A percentile compares a stretch with the other conserved stretches of the same genome.
Conservation (phyloP, 2,113 vertebrate genomes). For the Opisthocomus hoazin region DNA sequence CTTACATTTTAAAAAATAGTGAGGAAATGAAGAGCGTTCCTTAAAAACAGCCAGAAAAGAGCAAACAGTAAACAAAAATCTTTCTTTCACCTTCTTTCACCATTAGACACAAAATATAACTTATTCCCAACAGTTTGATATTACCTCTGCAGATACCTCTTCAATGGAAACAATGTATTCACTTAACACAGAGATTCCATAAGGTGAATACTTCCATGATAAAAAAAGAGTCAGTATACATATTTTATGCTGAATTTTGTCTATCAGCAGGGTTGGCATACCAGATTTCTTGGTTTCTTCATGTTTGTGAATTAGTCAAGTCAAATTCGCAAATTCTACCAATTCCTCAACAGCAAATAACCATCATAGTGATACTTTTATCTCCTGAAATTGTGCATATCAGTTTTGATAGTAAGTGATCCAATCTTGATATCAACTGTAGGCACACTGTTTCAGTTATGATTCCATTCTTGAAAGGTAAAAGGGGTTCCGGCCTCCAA, state of each 20-base stretch:
- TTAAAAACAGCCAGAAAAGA: background rate
- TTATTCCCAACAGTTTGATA: background rate
- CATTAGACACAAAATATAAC: background rate
- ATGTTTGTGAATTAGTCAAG: background rate
- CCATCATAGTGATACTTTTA: background rate
- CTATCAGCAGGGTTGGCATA: background rate
- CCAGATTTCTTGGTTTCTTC: background rate
- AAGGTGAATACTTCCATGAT: background rate
- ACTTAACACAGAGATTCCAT: background rate
- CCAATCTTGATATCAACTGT: background rate
- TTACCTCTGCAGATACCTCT: background rate
- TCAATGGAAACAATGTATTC: background rate
- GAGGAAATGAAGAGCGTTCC: background rate
- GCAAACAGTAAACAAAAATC: background rate
- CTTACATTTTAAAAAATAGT: background rate
- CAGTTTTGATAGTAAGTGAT: background rate
- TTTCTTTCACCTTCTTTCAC: background rate
- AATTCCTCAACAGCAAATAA: background rate
- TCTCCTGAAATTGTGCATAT: background rate
- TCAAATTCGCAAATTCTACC: background rate
- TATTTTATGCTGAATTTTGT: background rate
- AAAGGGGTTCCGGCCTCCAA: background rate
- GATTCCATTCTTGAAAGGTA: background rate
- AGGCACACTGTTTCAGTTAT: background rate
- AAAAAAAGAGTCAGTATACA: background rate